Base-by-base conservation (phyloP, 2,888 invertebrate species). In the Odontothrips loti region DNA sequence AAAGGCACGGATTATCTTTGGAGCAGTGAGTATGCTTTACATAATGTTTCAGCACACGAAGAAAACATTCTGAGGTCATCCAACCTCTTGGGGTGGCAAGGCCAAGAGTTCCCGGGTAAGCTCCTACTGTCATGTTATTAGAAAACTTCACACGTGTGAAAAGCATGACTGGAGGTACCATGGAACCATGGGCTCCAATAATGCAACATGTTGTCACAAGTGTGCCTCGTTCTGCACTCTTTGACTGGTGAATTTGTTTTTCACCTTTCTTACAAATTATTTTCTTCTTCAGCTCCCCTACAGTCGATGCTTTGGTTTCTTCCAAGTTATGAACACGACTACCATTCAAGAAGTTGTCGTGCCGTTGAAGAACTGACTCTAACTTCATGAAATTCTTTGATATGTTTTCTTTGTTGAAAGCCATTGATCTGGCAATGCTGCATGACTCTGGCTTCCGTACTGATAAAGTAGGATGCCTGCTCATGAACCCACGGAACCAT, bases 261-360 rank as follows among this genome's bases (percentile, higher is more conserved):
- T 84, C 82, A 9, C 87, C 87, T 82, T 85, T 87, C 58, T 83
- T 80, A 58, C 87, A 86, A 82, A 87, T 82, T 81, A 87, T 85
- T 83, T 86, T 86, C 43, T 84, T 82, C n/a, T 86, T 85, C 82
- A 84, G 86, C 80, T 87, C 87, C 75, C 84, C 83, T 1, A 88
- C 88, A 6, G 87, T 88, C 34, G 87, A 86, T 9, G 87, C 82
- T 0, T 86, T 86, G 43, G 87, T 86, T 84, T 89, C 87, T 84
- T 88, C 87, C 47, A 86, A 82, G 83, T 87, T 87, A 82, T 85
- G 87, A 79, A 88, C 86, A n/a, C 82, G 78, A 15, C n/a, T 63
- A 17, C 63, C 63, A 63, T 63, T 63, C 11, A 11, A 6, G 20
- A 63, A 63, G 20, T 11, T 80, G 43, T 82, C 82, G 63, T 80